A percentile compares a stretch with the other conserved stretches of the same genome.
phyloP scores from a whole-genome alignment of 2,888 invertebrate genomes.

The Operophtera brumata region DNA sequence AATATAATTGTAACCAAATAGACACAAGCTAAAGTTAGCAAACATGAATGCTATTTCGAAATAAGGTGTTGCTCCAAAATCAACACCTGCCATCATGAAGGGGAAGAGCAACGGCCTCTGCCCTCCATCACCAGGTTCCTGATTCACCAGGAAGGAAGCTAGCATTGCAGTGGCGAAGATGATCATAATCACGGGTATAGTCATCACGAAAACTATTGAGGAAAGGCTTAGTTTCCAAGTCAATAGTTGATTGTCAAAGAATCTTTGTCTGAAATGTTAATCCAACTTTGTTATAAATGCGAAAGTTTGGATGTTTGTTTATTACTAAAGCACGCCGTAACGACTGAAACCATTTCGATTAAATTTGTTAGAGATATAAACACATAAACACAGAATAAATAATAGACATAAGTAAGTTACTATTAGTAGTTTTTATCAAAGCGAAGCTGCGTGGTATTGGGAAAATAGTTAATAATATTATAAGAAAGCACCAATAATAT shows the following conservation, averaged over 20 bases:
- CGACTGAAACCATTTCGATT: no score
- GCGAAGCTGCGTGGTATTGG: no score
- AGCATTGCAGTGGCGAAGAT: slow-evolving; percentile 34
- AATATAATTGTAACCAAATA: slow-evolving; percentile 44
- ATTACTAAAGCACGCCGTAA: no score
- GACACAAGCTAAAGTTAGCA: slow-evolving; percentile 36
- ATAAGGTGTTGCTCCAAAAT: slow-evolving; percentile 47
- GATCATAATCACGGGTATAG: slow-evolving; percentile 36
- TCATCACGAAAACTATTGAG: slow-evolving; percentile 34
- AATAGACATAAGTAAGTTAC: no score
- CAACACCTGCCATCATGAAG: slow-evolving; percentile 47
- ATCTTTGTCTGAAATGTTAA: slow-evolving; percentile 43
- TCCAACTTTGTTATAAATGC: no score
- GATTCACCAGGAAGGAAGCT: slow-evolving; percentile 37
- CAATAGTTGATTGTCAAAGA: slow-evolving; percentile 48
- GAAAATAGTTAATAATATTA: no score
- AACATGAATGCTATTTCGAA: slow-evolving; percentile 52
- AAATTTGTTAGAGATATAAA: no score
- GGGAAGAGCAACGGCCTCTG: slow-evolving; percentile 53
- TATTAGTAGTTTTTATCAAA: no score
- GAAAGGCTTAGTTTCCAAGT: slow-evolving; percentile 52
- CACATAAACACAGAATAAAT: no score
- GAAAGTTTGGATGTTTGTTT: no score
- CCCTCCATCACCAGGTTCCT: slow-evolving; percentile 35
- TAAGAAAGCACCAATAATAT: no score